These are phyloP conservation scores for Meloidogyne chitwoodi DNA, from an alignment of 1,140 invertebrate genomes.

Conservation along the genomic window DNA sequence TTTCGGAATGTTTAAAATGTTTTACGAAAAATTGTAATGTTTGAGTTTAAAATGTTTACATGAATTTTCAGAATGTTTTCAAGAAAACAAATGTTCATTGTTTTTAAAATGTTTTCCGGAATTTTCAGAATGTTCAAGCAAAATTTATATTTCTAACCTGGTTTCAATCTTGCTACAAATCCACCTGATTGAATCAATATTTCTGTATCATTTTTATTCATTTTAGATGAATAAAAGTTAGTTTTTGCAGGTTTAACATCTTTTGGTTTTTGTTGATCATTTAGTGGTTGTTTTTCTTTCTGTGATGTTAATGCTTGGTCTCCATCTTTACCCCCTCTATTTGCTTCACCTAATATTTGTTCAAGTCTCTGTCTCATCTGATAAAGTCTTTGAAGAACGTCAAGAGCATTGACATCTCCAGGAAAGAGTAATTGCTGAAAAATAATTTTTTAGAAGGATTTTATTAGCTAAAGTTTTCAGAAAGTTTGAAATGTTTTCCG, in stretches of 20 bases:
- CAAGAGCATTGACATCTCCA: background rate
- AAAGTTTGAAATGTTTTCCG: too few relatives aligned
- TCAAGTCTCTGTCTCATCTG: slow-evolving; percentile 9
- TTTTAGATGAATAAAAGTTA: background rate
- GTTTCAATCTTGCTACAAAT: background rate
- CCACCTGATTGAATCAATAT: background rate
- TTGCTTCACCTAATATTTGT: background rate
- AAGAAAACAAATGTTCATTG: too few relatives aligned
- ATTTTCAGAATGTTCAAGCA: background rate
- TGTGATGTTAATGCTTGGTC: background rate
- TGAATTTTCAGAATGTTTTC: too few relatives aligned
- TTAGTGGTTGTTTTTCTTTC: background rate
- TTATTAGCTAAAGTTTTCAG: too few relatives aligned
- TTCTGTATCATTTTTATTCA: background rate
- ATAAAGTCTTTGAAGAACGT: slow-evolving; percentile 1
- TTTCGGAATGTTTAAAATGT: background rate
- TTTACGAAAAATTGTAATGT: background rate
- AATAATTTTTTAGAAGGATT: background rate
- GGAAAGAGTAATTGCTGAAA: background rate
- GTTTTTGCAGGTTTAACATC: background rate
- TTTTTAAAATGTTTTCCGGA: too few relatives aligned
- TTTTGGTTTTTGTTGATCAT: background rate
- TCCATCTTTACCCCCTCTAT: background rate
- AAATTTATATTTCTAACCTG: background rate
- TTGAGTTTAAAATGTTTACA: background rate